These are phyloP conservation scores for Muntiacus muntjak DNA, from an alignment of 2,113 vertebrate species.

Conservation along the genomic window DNA sequence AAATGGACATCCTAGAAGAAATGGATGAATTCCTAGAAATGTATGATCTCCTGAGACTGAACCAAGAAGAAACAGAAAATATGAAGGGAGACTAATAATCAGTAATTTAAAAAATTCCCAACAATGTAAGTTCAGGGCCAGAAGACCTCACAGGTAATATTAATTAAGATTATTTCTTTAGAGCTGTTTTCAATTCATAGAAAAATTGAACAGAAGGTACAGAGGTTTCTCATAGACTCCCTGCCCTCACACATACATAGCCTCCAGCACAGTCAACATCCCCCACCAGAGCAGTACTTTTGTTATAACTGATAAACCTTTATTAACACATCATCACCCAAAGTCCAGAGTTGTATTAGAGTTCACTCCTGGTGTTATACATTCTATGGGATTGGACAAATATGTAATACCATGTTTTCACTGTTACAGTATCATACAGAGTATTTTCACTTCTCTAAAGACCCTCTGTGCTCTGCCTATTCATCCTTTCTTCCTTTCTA, in stretches of 20 bases:
- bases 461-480: background rate
- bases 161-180: conserved; percentile 67
- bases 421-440: background rate
- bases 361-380: background rate
- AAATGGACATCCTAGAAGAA: background rate
- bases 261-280: background rate
- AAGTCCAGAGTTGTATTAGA: background rate
- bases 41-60: background rate
- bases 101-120: background rate
- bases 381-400: background rate
- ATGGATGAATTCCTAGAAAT: background rate
- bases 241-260: background rate
- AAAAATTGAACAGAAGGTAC: background rate
- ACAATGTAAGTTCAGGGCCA: background rate
- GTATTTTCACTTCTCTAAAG: background rate
- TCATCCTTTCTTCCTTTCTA: background rate
- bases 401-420: background rate
- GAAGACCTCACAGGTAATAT: background rate
- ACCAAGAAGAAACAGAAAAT: background rate
- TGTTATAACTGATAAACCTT: background rate
- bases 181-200: background rate
- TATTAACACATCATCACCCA: background rate
- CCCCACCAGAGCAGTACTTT: too few relatives aligned
- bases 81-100: background rate
- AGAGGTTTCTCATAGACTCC: background rate